These are phyloP conservation scores for Heteromyza rotundicornis DNA, from an alignment of 2,888 invertebrate species.

Conservation along the genomic window DNA sequence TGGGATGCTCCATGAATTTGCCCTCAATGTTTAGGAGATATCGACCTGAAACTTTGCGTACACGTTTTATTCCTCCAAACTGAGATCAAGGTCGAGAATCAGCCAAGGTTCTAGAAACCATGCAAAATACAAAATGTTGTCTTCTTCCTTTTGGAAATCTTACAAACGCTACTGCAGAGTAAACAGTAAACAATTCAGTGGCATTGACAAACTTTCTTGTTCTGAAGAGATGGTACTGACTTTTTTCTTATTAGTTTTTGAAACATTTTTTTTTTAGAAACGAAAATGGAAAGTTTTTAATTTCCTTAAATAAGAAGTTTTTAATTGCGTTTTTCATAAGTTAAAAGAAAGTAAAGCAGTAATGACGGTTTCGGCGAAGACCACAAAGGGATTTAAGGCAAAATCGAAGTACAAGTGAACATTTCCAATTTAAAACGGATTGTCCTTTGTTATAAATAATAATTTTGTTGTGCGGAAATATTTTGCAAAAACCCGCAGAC, in stretches of 20 bases:
- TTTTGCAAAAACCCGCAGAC: not conserved
- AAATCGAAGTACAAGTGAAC: not conserved
- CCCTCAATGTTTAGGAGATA: too few species aligned
- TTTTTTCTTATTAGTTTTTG: not conserved
- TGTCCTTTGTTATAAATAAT: not conserved
- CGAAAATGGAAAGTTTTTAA: constrained; percentile 37
- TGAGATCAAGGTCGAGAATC: too few species aligned
- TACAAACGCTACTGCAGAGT: not conserved
- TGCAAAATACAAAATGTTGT: too few species aligned
- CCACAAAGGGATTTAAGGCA: not conserved
- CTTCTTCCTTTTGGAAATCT: too few species aligned
- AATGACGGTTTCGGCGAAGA: constrained; percentile 7
- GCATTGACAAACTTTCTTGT: not conserved
- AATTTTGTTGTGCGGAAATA: not conserved
- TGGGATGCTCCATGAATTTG: too few species aligned
- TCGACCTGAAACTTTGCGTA: too few species aligned
- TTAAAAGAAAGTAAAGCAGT: constrained; percentile 16
- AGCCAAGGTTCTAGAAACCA: too few species aligned
- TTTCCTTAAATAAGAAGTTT: constrained; percentile 34
- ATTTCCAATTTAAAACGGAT: not conserved
- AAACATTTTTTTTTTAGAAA: constrained; percentile 16
- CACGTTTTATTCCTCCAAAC: too few species aligned
- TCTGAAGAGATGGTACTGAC: too few species aligned
- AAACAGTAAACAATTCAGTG: not conserved
- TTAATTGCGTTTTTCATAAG: constrained; percentile 36